Evolutionary conservation across 1,140 invertebrate genomes (phyloP), one percentile per base, ranked within the genome.

Genomic region (Trypoxylus dichotomus): DNA sequence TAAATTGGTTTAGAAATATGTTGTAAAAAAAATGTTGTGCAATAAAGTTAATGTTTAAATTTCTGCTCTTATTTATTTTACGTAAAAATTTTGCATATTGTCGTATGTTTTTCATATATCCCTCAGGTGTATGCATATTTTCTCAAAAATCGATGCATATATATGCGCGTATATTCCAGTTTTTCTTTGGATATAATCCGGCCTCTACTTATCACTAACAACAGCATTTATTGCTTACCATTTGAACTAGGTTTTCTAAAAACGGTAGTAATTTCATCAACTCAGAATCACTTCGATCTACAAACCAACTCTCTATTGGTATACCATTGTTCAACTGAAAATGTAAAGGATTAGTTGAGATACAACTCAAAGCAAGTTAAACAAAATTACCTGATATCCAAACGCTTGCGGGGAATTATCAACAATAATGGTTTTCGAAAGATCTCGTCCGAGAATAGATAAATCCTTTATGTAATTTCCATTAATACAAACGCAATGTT

Each of bases 401-500:
- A 97, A 97, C 72, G 95, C 95, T 88, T 97, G 95, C 19, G 95
- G 95, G 79, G 95, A 97, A 87, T 97, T 97, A 87, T 97, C 96
- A 80, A 97, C 92, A 80, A 97, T 97, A 79, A 97, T 92, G 74
- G 95, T 97, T 86, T 95, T 96, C 1, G 95, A 92, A 47, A 98
- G 89, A 89, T 99, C 97, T 79, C 97, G 89, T 27, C 97, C 96
- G 15, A 98, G 89, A 81, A 98, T 98, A 0, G 93, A 94, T 29
- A 98, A 88, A 88, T 99, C 97, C 85, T 99, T 98, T 75, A 99
- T 97, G 85, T 98, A 98, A 88, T 98, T 98, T 0, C 97, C 97
- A 88, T 97, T 96, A 10, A 98, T 94, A 84, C 95, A 96, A 0
- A 98, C 93, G 86, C 97, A 99, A 84, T 98, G 97, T 86, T 99